phyloP scores from a whole-genome alignment of 30 jellyfish, hydroid and myxozoan genomes.

The Pelagia noctiluca region DNA sequence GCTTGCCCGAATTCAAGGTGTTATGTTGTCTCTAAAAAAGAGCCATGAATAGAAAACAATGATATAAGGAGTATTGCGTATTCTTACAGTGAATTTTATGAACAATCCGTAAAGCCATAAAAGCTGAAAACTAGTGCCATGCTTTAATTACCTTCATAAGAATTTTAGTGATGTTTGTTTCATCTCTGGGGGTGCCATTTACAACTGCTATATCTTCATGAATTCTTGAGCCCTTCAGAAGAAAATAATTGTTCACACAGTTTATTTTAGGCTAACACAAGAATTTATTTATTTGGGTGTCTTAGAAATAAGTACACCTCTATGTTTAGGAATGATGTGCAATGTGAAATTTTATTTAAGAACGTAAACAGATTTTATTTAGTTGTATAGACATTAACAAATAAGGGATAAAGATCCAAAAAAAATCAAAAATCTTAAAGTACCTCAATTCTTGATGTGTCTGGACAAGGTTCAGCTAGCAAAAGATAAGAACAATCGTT shows the following conservation, averaged over 20 bases:
- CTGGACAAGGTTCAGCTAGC: conserved; percentile 73
- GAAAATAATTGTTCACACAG: background rate
- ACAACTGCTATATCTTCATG: conserved; percentile 52
- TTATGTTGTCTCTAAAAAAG: conserved; percentile 43
- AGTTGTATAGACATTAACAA: too few species aligned
- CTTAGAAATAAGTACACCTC: too few species aligned
- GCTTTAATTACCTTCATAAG: conserved; percentile 25
- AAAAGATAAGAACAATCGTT: background rate
- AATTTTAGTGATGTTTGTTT: conserved; percentile 40
- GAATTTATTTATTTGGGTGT: too few species aligned
- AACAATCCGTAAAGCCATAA: too few species aligned
- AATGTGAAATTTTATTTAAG: too few species aligned
- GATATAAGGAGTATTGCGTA: background rate
- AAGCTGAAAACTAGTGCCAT: too few species aligned
- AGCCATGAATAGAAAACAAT: background rate
- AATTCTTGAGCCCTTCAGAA: conserved; percentile 41
- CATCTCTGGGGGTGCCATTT: conserved; percentile 42
- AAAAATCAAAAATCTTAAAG: background rate
- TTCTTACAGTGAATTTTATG: too few species aligned
- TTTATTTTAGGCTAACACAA: background rate
- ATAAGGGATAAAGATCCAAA: conserved; percentile 7
- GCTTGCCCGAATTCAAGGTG: conserved; percentile 15
- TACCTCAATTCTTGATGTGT: conserved; percentile 65
- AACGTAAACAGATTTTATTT: too few species aligned
- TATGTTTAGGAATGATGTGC: too few species aligned